phyloP scores from a whole-genome alignment of 2,888 invertebrate species.

The Microdon myrmicae region DNA sequence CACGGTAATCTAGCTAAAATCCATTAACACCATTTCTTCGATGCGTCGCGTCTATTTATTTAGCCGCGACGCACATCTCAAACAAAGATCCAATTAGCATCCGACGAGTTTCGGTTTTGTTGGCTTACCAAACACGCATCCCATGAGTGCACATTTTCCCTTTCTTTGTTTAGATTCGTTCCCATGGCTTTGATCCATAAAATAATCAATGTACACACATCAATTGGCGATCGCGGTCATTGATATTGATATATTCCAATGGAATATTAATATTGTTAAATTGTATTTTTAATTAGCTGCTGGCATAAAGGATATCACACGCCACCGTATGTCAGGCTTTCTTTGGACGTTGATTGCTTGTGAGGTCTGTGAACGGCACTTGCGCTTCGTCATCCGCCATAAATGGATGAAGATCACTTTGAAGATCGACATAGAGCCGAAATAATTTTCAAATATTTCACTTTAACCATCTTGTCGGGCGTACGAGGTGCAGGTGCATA shows the following conservation, averaged over 20 bases:
- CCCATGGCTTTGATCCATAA: too few species aligned
- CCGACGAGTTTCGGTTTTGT: too few species aligned
- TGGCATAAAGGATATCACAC: constrained; percentile 47
- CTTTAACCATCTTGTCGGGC: constrained; percentile 19
- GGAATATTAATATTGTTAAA: constrained; percentile 54
- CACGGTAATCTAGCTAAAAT: too few species aligned
- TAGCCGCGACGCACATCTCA: too few species aligned
- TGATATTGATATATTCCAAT: constrained; percentile 53
- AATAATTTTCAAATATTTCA: constrained; percentile 46
- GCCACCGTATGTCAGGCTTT: constrained; percentile 15
- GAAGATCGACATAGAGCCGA: constrained; percentile 32
- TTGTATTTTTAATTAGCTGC: constrained; percentile 54
- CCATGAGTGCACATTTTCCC: too few species aligned
- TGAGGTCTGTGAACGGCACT: constrained; percentile 9
- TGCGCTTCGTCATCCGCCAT: constrained; percentile 11
- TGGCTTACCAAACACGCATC: too few species aligned
- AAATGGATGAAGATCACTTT: constrained; percentile 47
- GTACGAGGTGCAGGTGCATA: too few species aligned
- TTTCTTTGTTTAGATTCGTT: too few species aligned
- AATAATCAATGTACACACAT: too few species aligned
- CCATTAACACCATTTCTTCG: too few species aligned
- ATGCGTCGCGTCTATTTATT: too few species aligned
- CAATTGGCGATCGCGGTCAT: constrained; percentile 45
- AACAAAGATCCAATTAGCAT: too few species aligned
- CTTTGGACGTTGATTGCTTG: constrained; percentile 1